phyloP scores from a whole-genome alignment of 2,113 vertebrate species.

The Forbesichthys papilliferus region DNA sequence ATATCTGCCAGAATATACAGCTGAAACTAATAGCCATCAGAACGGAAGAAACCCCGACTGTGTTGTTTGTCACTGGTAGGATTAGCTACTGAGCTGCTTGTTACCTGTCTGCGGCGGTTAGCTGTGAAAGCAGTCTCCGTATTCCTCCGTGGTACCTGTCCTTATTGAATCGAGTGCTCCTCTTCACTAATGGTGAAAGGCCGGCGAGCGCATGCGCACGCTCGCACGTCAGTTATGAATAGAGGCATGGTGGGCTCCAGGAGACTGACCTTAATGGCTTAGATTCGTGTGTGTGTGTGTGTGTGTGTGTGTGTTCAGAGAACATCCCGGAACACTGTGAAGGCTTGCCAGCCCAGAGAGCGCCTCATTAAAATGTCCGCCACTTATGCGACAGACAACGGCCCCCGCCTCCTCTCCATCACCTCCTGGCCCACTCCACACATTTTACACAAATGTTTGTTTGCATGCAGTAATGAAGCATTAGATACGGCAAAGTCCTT shows the following conservation, averaged over 20 bases:
- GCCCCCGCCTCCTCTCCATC: neutral
- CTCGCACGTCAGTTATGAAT: slow-evolving; percentile 17
- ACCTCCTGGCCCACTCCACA: neutral
- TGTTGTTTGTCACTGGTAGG: neutral
- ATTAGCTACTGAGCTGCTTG: too few species aligned
- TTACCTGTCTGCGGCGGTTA: too few species aligned
- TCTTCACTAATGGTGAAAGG: too few species aligned
- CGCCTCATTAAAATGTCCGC: slow-evolving; percentile 42
- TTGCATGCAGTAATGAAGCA: slow-evolving; percentile 45
- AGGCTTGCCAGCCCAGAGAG: slow-evolving; percentile 14
- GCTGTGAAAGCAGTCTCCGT: too few species aligned
- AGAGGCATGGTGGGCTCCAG: slow-evolving; percentile 23
- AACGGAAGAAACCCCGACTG: slow-evolving; percentile 22
- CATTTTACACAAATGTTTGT: slow-evolving; percentile 44
- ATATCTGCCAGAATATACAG: too few species aligned
- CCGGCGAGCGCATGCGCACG: too few species aligned
- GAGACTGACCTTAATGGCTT: slow-evolving; percentile 36
- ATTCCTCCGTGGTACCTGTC: too few species aligned
- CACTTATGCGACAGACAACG: slow-evolving; percentile 18
- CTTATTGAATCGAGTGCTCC: too few species aligned
- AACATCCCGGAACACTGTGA: neutral
- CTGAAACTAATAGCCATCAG: too few species aligned
- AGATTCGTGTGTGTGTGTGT: too few species aligned
- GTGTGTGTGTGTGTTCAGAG: neutral
- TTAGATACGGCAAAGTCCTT: slow-evolving; percentile 10